phyloP scores from a whole-genome alignment of 1,140 invertebrate genomes.

The Apis dorsata region DNA sequence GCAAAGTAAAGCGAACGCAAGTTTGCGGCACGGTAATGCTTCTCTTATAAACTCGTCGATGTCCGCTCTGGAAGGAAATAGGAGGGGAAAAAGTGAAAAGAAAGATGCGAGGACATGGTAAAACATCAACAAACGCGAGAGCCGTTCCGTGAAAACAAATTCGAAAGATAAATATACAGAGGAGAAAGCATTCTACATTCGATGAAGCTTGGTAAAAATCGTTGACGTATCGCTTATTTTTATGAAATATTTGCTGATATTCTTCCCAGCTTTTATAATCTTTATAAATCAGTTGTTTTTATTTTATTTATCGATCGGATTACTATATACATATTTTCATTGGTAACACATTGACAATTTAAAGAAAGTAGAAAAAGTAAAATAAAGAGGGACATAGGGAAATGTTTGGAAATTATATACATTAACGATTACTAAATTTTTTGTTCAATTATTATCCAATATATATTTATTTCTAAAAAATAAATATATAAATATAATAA shows the following conservation, averaged over 20 bases:
- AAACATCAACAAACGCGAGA: constrained; percentile 17
- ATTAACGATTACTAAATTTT: too few species aligned
- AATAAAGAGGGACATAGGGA: too few species aligned
- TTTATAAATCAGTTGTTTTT: not conserved
- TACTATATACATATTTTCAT: too few species aligned
- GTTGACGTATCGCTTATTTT: not conserved
- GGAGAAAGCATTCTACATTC: constrained; percentile 10
- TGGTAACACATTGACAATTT: too few species aligned
- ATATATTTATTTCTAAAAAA: too few species aligned
- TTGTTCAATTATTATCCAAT: too few species aligned
- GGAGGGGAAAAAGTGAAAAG: not conserved
- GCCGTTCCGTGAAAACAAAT: constrained; percentile 19
- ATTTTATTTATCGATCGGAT: not conserved
- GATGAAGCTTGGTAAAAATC: constrained; percentile 8
- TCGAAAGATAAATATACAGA: constrained; percentile 28
- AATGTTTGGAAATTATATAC: too few species aligned
- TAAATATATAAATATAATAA: too few species aligned
- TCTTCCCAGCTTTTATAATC: not conserved
- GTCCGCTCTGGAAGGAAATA: constrained; percentile 15
- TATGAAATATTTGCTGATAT: not conserved
- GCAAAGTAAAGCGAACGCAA: not conserved
- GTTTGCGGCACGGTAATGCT: not conserved
- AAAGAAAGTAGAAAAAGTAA: too few species aligned
- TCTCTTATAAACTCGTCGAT: constrained; percentile 20
- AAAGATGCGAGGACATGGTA: not conserved